These are phyloP conservation scores for Lytechinus variegatus DNA, from an alignment of 35 echinoderm and acorn worm species.

Conservation along the genomic window DNA sequence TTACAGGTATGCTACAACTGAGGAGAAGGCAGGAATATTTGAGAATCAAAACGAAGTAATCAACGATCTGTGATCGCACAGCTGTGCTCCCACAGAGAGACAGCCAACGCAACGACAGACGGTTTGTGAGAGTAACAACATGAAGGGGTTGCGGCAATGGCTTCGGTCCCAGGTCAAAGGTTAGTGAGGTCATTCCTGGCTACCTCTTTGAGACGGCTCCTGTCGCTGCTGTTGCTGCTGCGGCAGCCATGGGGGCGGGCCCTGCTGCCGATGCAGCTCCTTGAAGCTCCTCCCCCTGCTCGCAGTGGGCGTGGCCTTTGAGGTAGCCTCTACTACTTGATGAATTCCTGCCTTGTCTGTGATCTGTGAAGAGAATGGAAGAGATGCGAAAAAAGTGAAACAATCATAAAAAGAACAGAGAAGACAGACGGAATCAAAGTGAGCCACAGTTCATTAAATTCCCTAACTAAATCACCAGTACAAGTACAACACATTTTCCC, in stretches of 20 bases:
- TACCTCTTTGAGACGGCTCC: slow-evolving; percentile 21
- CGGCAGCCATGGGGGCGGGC: slow-evolving; percentile 16
- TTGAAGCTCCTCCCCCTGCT: slow-evolving; percentile 21
- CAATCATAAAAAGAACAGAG: not conserved
- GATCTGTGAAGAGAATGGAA: not conserved
- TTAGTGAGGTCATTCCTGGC: not conserved
- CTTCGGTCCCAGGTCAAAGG: slow-evolving; percentile 31
- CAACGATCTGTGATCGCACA: not conserved
- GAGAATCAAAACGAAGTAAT: not conserved
- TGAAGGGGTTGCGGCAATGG: not conserved
- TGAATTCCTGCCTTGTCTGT: not conserved
- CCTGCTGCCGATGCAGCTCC: not conserved
- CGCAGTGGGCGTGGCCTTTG: slow-evolving; percentile 12
- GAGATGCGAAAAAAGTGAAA: not conserved
- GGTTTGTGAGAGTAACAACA: not conserved
- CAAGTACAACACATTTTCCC: too few relatives aligned
- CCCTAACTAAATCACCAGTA: too few relatives aligned
- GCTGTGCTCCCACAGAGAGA: not conserved
- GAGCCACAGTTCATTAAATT: too few relatives aligned
- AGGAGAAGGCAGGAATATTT: not conserved
- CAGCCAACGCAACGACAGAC: not conserved
- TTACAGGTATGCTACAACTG: not conserved
- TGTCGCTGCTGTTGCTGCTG: slow-evolving; percentile 21
- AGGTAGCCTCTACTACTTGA: slow-evolving; percentile 31
- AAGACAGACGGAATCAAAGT: not conserved